These are phyloP conservation scores for Bicyclus anynana DNA, from an alignment of 1,140 invertebrate genomes.

Conservation along the genomic window DNA sequence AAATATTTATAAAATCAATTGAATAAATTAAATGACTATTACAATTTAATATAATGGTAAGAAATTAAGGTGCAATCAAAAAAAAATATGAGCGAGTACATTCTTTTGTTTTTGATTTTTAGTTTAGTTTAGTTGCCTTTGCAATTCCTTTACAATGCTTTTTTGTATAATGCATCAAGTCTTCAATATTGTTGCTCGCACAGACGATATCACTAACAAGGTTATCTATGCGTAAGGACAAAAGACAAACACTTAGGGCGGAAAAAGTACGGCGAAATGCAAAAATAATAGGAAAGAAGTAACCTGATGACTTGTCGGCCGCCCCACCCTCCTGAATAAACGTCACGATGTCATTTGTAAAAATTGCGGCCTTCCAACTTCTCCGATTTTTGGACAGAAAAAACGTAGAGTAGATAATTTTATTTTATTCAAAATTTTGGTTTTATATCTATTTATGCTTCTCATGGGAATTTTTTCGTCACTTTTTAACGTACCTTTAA, in stretches of 20 bases:
- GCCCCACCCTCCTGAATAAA: constrained; percentile 62
- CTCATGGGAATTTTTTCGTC: too few relatives aligned
- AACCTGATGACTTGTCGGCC: constrained; percentile 72
- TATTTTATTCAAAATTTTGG: background rate
- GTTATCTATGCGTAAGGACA: constrained; percentile 8
- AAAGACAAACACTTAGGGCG: constrained; percentile 42
- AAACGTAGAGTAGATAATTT: constrained; percentile 28
- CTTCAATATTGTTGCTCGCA: background rate
- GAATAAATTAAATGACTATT: too few relatives aligned
- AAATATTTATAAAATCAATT: too few relatives aligned
- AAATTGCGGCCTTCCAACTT: constrained; percentile 71
- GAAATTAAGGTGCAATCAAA: too few relatives aligned
- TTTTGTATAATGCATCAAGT: too few relatives aligned
- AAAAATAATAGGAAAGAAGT: constrained; percentile 68
- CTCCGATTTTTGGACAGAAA: constrained; percentile 57
- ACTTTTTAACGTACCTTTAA: too few relatives aligned
- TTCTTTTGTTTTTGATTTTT: too few relatives aligned
- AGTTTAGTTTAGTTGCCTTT: too few relatives aligned
- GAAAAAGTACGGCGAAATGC: constrained; percentile 38
- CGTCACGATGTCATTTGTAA: constrained; percentile 76
- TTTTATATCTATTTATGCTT: background rate
- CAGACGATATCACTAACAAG: background rate
- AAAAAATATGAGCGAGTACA: too few relatives aligned
- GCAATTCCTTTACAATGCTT: too few relatives aligned
- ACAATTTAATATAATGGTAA: too few relatives aligned